A percentile compares a stretch with the other conserved stretches of the same genome.
These are phyloP conservation scores for Microplitis demolitor DNA, from an alignment of 1,140 invertebrate species.

Conservation along the genomic window DNA sequence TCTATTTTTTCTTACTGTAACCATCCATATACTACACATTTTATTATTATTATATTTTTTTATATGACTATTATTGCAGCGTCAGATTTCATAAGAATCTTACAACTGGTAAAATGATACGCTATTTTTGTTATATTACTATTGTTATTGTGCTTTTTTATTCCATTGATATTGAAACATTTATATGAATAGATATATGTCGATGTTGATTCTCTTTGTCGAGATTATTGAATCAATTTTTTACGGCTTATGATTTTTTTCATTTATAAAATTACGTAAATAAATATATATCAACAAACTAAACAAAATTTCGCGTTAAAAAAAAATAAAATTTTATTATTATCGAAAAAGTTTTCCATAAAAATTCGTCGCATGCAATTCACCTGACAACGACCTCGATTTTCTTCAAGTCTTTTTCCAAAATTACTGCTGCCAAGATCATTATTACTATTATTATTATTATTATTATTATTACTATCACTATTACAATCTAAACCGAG, in stretches of 20 bases:
- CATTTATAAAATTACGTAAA: no score
- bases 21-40: constrained; percentile 2
- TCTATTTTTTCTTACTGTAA: constrained; percentile 9
- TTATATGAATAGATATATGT: no score
- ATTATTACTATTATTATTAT: neutral
- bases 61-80: constrained; percentile 34
- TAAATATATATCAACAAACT: neutral
- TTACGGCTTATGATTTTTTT: no score
- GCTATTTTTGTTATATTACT: constrained; percentile 18
- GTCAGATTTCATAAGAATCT: constrained; percentile 39
- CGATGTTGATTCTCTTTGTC: no score
- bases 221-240: no score
- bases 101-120: constrained; percentile 41
- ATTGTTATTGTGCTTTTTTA: neutral
- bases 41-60: constrained; percentile 13
- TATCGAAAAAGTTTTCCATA: constrained; percentile 41
- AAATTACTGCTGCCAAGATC: neutral
- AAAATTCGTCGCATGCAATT: constrained; percentile 51
- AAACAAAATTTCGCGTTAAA: no score
- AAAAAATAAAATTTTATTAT: neutral
- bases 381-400: constrained; percentile 61
- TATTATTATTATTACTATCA: no score
- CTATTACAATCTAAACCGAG: no score
- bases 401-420: constrained; percentile 58
- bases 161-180: neutral